These are phyloP conservation scores for Sympetrum striolatum DNA, from an alignment of 2,888 invertebrate species.

Conservation along the genomic window DNA sequence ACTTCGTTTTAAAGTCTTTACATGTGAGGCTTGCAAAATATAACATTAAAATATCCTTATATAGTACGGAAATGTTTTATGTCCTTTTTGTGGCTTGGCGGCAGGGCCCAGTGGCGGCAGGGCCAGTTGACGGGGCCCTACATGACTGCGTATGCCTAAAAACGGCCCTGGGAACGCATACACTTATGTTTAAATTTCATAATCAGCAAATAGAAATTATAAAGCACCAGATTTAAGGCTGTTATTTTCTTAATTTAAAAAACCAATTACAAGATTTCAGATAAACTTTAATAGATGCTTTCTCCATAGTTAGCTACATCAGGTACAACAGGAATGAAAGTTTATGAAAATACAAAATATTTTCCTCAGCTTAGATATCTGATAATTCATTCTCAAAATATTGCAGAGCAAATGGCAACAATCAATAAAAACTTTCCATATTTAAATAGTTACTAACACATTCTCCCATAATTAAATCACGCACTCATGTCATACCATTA, in stretches of 20 bases:
- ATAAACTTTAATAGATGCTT: constrained; percentile 27
- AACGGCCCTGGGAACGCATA: no score
- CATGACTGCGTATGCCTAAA: no score
- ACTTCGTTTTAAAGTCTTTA: no score
- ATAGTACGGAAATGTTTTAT: no score
- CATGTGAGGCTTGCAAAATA: no score
- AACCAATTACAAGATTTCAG: background rate
- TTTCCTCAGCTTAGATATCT: background rate
- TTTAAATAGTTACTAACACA: constrained; percentile 20
- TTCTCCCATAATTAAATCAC: background rate
- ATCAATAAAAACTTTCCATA: background rate
- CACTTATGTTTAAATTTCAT: background rate
- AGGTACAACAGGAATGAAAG: constrained; percentile 35
- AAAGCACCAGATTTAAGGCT: background rate
- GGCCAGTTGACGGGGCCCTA: no score
- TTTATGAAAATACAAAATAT: constrained; percentile 25
- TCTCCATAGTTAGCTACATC: constrained; percentile 29
- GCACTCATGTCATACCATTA: constrained; percentile 19
- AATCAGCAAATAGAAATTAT: background rate
- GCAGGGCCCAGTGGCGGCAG: no score
- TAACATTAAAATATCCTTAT: no score
- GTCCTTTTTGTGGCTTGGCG: no score
- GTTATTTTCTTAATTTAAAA: background rate
- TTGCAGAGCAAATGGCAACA: background rate
- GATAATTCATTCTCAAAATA: background rate